Conservation (phyloP, 1,140 invertebrate genomes). For the Lucilia cuprina region DNA sequence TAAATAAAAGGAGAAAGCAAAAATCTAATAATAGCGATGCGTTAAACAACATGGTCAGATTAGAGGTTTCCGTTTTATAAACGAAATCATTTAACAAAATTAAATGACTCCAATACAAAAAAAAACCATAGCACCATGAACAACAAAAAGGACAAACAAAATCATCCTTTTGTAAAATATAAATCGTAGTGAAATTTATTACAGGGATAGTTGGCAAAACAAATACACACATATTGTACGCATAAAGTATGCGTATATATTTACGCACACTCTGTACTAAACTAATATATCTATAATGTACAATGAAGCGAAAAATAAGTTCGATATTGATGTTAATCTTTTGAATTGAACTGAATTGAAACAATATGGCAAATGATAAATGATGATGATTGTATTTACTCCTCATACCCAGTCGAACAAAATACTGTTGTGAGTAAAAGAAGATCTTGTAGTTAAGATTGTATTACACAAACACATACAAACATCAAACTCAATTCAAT, state of each 20-base stretch:
- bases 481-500: not conserved
- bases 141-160: slow-evolving; percentile 11
- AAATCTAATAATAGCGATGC: slow-evolving; percentile 1
- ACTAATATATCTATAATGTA: not conserved
- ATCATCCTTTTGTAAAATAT: not conserved
- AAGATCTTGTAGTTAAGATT: not conserved
- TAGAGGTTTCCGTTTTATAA: slow-evolving; percentile 61
- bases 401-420: not conserved
- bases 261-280: not conserved
- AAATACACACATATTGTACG: not conserved
- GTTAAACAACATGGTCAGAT: slow-evolving; percentile 49
- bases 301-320: slow-evolving; percentile 58
- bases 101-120: slow-evolving; percentile 51
- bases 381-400: slow-evolving; percentile 45
- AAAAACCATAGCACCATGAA: not conserved
- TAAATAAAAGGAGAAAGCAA: not conserved
- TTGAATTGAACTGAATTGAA: slow-evolving; percentile 46
- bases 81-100: slow-evolving; percentile 59
- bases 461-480: not conserved
- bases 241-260: not conserved
- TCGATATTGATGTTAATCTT: slow-evolving; percentile 59
- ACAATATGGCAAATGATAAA: slow-evolving; percentile 63
- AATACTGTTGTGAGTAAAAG: not conserved
- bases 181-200: slow-evolving; percentile 22
- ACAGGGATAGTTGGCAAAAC: slow-evolving; percentile 39